Conservation (phyloP, 2,797 vertebrate genomes). For the Lepidocolaptes lacrymiger region DNA sequence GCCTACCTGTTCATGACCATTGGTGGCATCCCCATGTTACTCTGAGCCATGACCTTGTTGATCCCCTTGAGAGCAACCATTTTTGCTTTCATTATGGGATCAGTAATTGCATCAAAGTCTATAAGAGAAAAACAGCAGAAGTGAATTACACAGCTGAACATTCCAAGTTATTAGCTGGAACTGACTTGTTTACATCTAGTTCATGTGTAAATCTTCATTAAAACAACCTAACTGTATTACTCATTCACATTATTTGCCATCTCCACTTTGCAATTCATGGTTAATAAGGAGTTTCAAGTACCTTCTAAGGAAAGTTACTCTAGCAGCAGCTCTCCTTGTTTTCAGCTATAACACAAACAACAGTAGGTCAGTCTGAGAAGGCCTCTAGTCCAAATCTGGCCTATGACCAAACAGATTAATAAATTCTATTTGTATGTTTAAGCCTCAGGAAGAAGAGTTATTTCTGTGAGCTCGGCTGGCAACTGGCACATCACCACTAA, state of each 20-base stretch:
- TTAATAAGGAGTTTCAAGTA: not conserved
- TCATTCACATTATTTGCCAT: not conserved
- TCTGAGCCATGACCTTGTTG: constrained; percentile 99
- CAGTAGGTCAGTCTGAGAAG: not conserved
- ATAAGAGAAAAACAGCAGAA: constrained; percentile 25
- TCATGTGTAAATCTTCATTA: not conserved
- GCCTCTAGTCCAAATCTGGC: not conserved
- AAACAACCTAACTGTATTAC: not conserved
- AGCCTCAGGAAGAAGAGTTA: not conserved
- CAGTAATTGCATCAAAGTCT: constrained; percentile 98
- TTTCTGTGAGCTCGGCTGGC: not conserved
- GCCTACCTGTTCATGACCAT: constrained; percentile 95
- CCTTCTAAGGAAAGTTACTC: not conserved
- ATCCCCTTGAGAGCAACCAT: constrained; percentile 99
- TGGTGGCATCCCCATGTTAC: constrained; percentile 93
- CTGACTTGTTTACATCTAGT: not conserved
- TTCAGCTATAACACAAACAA: not conserved
- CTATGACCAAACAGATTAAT: not conserved
- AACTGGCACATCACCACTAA: not conserved
- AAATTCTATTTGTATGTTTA: not conserved
- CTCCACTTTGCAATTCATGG: not conserved
- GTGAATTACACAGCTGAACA: not conserved
- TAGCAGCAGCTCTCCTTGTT: not conserved
- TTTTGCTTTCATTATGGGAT: constrained; percentile 99
- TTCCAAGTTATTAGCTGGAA: not conserved